Evolutionary conservation across 2,888 invertebrate genomes (phyloP).

Genomic region (Pyralis farinalis): DNA sequence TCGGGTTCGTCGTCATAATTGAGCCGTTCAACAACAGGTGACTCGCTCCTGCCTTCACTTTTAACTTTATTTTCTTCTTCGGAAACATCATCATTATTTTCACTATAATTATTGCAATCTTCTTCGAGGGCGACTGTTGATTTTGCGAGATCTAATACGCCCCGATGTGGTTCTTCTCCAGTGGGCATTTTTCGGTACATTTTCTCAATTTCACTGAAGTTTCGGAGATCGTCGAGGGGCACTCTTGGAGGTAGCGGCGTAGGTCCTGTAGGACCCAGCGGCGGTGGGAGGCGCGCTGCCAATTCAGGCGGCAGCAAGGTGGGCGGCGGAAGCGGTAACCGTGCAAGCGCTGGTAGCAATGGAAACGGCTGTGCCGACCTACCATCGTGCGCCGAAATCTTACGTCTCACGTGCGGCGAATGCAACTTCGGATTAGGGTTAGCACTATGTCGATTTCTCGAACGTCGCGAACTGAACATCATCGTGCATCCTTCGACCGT

Average conservation of each 20-base stretch:
- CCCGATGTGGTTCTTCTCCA: constrained; percentile 51
- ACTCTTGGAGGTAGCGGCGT: constrained; percentile 77
- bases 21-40: constrained; percentile 51
- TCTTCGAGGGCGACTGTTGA: constrained; percentile 47
- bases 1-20: constrained; percentile 82
- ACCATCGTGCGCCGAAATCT: constrained; percentile 96
- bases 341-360: constrained; percentile 85
- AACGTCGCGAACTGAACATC: constrained; percentile 98
- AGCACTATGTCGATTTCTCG: constrained; percentile 96
- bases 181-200: constrained; percentile 72
- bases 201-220: constrained; percentile 78
- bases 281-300: constrained; percentile 60
- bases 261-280: constrained; percentile 48
- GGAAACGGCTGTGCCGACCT: constrained; percentile 91
- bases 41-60: constrained; percentile 36
- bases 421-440: constrained; percentile 98
- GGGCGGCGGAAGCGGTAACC: constrained; percentile 86
- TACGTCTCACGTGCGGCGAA: constrained; percentile 95
- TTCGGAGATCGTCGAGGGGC: constrained; percentile 70
- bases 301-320: constrained; percentile 83
- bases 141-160: constrained; percentile 58
- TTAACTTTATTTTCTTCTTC: constrained; percentile 57
- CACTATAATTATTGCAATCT: constrained; percentile 60
- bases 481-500: constrained; percentile 98
- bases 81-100: constrained; percentile 57